Conservation (phyloP, 1,140 invertebrate species). For the Mizuhopecten yessoensis region DNA sequence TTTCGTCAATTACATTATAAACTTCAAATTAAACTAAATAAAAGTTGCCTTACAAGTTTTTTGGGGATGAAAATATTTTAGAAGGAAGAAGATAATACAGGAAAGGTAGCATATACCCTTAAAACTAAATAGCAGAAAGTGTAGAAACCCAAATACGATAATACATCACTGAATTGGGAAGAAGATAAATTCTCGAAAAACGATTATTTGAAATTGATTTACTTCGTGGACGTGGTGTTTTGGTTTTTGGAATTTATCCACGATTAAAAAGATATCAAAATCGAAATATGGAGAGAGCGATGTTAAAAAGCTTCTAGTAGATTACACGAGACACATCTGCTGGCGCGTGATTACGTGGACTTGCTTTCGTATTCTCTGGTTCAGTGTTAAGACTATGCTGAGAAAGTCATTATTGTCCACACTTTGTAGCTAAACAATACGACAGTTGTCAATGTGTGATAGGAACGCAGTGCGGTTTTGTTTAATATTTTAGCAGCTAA, state of each 20-base stretch:
- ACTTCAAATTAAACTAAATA: too few species aligned
- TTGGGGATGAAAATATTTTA: too few species aligned
- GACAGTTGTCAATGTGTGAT: background rate
- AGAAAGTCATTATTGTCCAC: conserved; percentile 22
- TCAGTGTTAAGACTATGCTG: background rate
- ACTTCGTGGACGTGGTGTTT: background rate
- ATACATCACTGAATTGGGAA: too few species aligned
- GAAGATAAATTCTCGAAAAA: too few species aligned
- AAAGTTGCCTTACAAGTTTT: too few species aligned
- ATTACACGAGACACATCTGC: background rate
- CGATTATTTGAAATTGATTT: too few species aligned
- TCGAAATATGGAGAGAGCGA: background rate
- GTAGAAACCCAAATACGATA: too few species aligned
- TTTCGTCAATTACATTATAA: too few species aligned
- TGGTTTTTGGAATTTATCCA: background rate
- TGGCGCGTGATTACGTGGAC: background rate
- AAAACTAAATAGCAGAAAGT: too few species aligned
- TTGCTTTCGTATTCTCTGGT: background rate
- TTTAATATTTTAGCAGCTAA: conserved; percentile 34
- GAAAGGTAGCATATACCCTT: too few species aligned
- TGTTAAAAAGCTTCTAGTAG: background rate
- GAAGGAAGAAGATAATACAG: too few species aligned
- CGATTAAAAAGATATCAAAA: conserved; percentile 15
- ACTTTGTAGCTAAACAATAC: conserved; percentile 7
- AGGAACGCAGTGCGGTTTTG: background rate